These are phyloP conservation scores for Cyanoliseus patagonus DNA, from an alignment of 2,113 vertebrate genomes.

Conservation along the genomic window DNA sequence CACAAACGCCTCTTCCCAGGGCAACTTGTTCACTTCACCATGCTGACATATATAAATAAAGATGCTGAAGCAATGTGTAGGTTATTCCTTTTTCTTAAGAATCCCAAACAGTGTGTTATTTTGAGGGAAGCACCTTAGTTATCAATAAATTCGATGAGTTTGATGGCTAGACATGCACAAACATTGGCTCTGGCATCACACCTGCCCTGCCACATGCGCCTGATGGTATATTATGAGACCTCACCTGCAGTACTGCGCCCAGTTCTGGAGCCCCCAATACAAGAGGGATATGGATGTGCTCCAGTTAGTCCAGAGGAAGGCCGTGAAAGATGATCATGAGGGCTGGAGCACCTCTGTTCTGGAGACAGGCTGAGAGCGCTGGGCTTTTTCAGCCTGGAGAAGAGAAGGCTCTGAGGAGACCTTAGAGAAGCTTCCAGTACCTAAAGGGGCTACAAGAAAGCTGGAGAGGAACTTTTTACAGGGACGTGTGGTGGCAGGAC, in stretches of 20 bases:
- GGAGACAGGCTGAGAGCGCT: background rate
- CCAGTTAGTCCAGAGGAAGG: background rate
- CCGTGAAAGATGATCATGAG: background rate
- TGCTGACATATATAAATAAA: background rate
- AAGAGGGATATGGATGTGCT: background rate
- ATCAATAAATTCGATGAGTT: background rate
- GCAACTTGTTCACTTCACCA: background rate
- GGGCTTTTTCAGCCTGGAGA: background rate
- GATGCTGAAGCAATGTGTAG: background rate
- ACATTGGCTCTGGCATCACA: background rate
- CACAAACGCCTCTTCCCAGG: background rate
- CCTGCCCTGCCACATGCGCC: background rate
- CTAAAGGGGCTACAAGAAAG: background rate
- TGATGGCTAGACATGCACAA: background rate
- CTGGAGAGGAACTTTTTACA: background rate
- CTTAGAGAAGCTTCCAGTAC: background rate
- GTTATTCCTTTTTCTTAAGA: background rate
- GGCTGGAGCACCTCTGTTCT: background rate
- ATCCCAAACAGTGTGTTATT: background rate
- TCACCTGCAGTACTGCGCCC: background rate
- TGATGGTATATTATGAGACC: background rate
- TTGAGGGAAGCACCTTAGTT: background rate
- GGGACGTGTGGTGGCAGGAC: background rate
- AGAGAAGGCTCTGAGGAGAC: background rate
- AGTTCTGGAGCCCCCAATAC: background rate